These are phyloP conservation scores for Hoplias malabaricus DNA, from an alignment of 2,113 vertebrate species.

Conservation along the genomic window DNA sequence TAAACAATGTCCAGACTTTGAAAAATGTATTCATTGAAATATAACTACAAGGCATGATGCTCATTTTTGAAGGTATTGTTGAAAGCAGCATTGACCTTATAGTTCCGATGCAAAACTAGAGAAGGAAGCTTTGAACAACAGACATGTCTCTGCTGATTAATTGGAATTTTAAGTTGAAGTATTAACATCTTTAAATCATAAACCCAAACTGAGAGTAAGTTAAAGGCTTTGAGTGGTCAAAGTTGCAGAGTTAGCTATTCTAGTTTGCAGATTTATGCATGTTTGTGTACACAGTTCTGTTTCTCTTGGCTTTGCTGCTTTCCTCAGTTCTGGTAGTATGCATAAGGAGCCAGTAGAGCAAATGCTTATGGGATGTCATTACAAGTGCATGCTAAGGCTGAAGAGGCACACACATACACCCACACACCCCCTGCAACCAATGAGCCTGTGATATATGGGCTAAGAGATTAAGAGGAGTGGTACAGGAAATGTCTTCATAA, in stretches of 20 bases:
- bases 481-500: background rate
- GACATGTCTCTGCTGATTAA: too few relatives aligned
- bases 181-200: too few relatives aligned
- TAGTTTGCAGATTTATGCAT: background rate
- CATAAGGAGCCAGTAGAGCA: constrained; percentile 22
- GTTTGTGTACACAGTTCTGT: constrained; percentile 12
- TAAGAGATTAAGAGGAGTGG: background rate
- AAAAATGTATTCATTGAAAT: too few relatives aligned
- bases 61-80: too few relatives aligned
- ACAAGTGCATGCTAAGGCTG: constrained; percentile 34
- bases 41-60: too few relatives aligned
- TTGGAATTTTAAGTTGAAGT: too few relatives aligned
- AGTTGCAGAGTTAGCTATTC: background rate
- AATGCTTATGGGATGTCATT: constrained; percentile 44
- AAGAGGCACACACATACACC: constrained; percentile 24
- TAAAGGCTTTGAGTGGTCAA: background rate
- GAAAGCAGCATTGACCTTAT: too few relatives aligned
- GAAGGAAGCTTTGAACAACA: too few relatives aligned
- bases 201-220: background rate
- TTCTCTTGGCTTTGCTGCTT: constrained; percentile 38
- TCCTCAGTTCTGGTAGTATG: constrained; percentile 1
- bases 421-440: constrained; percentile 12
- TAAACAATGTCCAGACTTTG: too few relatives aligned
- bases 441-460: background rate
- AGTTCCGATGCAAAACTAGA: too few relatives aligned